These are phyloP conservation scores for Galerucella calmariensis DNA, from an alignment of 2,888 invertebrate genomes.

Conservation along the genomic window DNA sequence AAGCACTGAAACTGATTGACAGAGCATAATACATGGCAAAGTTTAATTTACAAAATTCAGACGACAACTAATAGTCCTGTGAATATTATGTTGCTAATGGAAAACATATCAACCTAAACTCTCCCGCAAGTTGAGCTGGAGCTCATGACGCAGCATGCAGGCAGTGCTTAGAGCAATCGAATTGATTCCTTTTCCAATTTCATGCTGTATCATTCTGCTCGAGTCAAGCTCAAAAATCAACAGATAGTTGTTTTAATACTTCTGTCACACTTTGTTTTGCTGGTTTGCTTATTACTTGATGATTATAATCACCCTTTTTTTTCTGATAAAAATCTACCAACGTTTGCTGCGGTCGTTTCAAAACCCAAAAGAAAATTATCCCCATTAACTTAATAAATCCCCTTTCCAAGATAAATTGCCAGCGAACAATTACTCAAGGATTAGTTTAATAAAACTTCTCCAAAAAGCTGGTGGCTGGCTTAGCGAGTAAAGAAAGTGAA, in stretches of 20 bases:
- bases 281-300: background rate
- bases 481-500: background rate
- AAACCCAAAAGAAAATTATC: conserved; percentile 21
- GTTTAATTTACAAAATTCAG: too few relatives aligned
- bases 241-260: background rate
- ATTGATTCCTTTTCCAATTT: too few relatives aligned
- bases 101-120: too few relatives aligned
- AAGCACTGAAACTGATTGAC: too few relatives aligned
- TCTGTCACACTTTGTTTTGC: background rate
- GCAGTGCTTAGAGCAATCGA: too few relatives aligned
- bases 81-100: too few relatives aligned
- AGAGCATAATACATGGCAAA: too few relatives aligned
- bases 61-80: too few relatives aligned
- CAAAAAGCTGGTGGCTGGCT: conserved; percentile 8
- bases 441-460: conserved; percentile 26
- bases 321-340: background rate
- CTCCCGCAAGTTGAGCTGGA: too few relatives aligned
- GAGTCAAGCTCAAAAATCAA: too few relatives aligned
- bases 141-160: too few relatives aligned
- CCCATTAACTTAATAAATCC: conserved; percentile 40
- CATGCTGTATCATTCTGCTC: too few relatives aligned
- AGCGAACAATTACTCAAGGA: conserved; percentile 31
- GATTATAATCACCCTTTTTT: background rate
- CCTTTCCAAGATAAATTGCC: conserved; percentile 34
- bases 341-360: background rate